These are phyloP conservation scores for Ceratotherium simum DNA, from an alignment of 2,113 vertebrate genomes.

Conservation along the genomic window DNA sequence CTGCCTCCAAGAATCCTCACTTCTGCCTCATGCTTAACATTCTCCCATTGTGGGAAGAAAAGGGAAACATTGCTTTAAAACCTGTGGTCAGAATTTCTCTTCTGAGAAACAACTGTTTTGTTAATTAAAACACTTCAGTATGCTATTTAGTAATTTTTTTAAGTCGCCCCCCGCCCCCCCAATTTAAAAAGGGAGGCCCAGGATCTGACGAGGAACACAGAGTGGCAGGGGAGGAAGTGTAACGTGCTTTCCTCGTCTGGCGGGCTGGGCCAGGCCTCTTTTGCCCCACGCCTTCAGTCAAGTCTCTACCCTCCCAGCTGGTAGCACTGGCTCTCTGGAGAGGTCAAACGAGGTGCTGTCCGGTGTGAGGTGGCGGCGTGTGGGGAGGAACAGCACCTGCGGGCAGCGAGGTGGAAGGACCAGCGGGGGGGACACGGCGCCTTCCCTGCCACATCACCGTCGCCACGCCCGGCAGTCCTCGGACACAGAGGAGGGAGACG, in stretches of 20 bases:
- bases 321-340: neutral
- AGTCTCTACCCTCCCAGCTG: neutral
- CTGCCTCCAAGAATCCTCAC: neutral
- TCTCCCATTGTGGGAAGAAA: neutral
- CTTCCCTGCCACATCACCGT: neutral
- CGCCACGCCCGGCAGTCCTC: neutral
- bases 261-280: neutral
- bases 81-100: neutral
- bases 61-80: neutral
- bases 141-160: neutral
- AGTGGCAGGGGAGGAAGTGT: neutral
- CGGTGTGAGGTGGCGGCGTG: neutral
- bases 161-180: too few relatives aligned
- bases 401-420: neutral
- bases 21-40: neutral
- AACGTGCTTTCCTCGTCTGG: neutral
- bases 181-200: neutral
- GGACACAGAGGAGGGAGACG: neutral
- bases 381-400: accelerated
- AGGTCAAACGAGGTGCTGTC: neutral
- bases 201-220: neutral
- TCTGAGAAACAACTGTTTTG: neutral
- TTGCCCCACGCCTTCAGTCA: neutral
- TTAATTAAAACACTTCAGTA: neutral
- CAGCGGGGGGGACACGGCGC: neutral